Conservation (phyloP, 2,113 vertebrate genomes). For the Hyaena hyaena region DNA sequence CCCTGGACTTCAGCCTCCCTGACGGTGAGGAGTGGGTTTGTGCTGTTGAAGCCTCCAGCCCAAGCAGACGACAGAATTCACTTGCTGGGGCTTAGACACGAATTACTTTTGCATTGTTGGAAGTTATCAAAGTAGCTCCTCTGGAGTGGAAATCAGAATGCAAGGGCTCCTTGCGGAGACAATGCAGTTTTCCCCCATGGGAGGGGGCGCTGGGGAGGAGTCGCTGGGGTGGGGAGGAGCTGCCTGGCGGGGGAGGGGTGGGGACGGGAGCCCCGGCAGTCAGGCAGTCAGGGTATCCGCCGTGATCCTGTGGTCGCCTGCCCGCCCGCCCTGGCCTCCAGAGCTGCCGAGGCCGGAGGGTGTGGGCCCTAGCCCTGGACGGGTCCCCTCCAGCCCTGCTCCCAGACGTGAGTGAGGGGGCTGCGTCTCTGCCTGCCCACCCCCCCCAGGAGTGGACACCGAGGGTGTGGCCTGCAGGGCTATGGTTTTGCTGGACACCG, state of each 20-base stretch:
- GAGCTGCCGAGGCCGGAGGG: no score
- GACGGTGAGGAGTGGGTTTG: background rate
- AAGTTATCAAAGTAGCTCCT: background rate
- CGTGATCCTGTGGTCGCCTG: no score
- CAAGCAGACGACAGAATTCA: background rate
- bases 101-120: background rate
- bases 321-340: no score
- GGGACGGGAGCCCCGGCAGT: no score
- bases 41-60: background rate
- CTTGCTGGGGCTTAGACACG: fast-evolving
- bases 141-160: background rate
- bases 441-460: no score
- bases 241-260: no score
- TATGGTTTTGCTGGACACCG: background rate
- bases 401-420: background rate
- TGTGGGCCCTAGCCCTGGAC: background rate
- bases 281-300: no score
- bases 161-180: background rate
- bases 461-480: background rate
- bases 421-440: background rate
- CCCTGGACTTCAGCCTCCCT: background rate
- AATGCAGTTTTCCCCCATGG: background rate
- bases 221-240: background rate
- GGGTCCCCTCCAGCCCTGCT: background rate
- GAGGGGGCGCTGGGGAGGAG: no score